Conservation (phyloP, 2,797 vertebrate species). For the Paramormyrops hopkinsi region DNA sequence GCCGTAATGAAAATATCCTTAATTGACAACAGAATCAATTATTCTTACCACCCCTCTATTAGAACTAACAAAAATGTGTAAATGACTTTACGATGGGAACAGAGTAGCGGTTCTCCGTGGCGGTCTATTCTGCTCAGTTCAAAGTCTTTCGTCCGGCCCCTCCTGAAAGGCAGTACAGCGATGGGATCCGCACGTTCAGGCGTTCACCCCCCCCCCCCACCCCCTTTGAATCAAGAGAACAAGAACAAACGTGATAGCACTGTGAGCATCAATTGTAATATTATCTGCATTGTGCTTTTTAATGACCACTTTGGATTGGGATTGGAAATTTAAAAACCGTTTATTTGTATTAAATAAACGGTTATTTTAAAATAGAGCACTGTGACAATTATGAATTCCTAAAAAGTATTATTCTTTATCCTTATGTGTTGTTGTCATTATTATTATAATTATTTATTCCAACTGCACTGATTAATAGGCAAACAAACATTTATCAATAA, state of each 20-base stretch:
- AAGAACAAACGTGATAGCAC: not conserved
- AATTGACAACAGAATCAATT: conserved; percentile 48
- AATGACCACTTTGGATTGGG: not conserved
- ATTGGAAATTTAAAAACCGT: not conserved
- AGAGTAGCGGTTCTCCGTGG: conserved; percentile 26
- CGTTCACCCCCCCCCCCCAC: not conserved
- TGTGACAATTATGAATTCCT: not conserved
- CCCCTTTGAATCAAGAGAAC: not conserved
- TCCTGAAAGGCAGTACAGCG: conserved; percentile 8
- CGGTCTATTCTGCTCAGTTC: conserved; percentile 29
- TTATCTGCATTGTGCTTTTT: not conserved
- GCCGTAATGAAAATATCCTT: conserved; percentile 56
- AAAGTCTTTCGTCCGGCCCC: not conserved
- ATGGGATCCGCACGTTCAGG: not conserved
- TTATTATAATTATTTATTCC: not conserved
- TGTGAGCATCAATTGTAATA: not conserved
- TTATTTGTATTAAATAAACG: not conserved
- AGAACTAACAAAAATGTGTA: conserved; percentile 39
- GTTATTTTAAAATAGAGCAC: not conserved
- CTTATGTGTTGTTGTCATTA: not conserved
- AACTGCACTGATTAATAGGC: not conserved
- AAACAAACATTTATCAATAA: not conserved
- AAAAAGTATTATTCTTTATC: not conserved
- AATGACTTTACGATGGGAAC: conserved; percentile 32
- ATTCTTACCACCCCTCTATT: conserved; percentile 41